Base-by-base conservation (phyloP, 2,888 invertebrate species). In the Thecophora atra region DNA sequence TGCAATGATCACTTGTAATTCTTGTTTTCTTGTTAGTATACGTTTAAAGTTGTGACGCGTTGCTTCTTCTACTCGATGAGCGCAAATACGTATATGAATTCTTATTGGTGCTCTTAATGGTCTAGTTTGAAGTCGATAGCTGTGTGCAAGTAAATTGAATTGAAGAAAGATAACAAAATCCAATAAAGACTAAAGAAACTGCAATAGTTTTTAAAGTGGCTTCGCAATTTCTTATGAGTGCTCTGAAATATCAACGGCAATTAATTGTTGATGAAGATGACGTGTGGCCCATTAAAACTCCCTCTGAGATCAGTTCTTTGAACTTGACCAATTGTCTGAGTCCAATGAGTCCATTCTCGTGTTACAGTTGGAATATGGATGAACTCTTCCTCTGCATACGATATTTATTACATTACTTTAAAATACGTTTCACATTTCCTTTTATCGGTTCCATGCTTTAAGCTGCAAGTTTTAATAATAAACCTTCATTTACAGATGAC, bases 401-500 rank as follows among this genome's bases (percentile, higher is more conserved):
- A 13, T 47, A 4, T 47, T 11, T 47, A 56, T 56, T 6, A 5
- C 21, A 2, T 3, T 24, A 21, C n/a, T n/a, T 56, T n/a, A 21
- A 56, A 56, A 30, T 8, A 30, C 30, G 3, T 56, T 21, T 56
- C 4, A 56, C 21, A 19, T 24, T 11, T 60, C 26, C n/a, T 17
- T 47, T 7, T 11, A 13, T 11, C 13, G 13, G 6, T 11, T 47
- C n/a, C n/a, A 47, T 47, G n/a, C 15, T 58, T 58, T 58, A 17
- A 58, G n/a, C 6, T 17, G 47, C 47, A 47, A 6, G 42, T 3
- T 44, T 64, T 42, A 21, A 66, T 54, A 8, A 24, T 3, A 68
- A 15, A 19, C 37, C 28, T 47, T 28, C 47, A 47, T 64, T 77
- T 77, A 21, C 76, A 77, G 77, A 77, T 77, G 77, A 70, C 74